Percentiles rank a stretch among this genome's conserved stretches.
Evolutionary conservation across 2,888 invertebrate species (phyloP).

Genomic region (Griposia aprilina): DNA sequence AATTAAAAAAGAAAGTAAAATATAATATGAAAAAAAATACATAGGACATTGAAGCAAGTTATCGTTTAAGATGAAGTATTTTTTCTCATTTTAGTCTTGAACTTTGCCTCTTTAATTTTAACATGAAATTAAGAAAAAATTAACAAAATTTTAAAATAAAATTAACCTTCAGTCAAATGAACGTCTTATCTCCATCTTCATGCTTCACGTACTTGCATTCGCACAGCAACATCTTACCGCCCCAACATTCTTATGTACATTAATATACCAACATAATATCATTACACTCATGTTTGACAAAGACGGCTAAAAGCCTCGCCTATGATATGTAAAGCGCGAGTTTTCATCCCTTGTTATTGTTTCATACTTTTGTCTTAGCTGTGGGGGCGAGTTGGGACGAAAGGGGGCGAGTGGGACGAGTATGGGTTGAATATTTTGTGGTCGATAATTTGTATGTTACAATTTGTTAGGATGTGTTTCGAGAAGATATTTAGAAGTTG

Average conservation of each 20-base stretch:
- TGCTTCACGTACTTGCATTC: background rate
- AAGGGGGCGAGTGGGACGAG: constrained; percentile 9
- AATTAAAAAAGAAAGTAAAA: background rate
- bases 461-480: constrained; percentile 29
- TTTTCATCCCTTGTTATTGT: constrained; percentile 61
- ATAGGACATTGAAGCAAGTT: too few species aligned
- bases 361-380: constrained; percentile 62
- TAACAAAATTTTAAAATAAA: background rate
- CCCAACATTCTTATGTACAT: constrained; percentile 47
- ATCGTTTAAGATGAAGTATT: background rate
- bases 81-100: background rate
- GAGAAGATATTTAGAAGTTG: background rate
- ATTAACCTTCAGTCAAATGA: background rate
- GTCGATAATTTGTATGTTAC: constrained; percentile 51
- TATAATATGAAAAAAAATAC: background rate
- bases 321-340: constrained; percentile 64
- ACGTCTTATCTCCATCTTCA: background rate
- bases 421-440: constrained; percentile 29
- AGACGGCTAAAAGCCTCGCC: constrained; percentile 60
- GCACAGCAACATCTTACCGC: constrained; percentile 57
- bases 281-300: constrained; percentile 61
- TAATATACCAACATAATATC: constrained; percentile 63
- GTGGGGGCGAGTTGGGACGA: constrained; percentile 19
- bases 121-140: background rate
- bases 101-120: background rate